Evolutionary conservation across 2,888 invertebrate species (phyloP).

Genomic region (Hipparchia sbordonii): DNA sequence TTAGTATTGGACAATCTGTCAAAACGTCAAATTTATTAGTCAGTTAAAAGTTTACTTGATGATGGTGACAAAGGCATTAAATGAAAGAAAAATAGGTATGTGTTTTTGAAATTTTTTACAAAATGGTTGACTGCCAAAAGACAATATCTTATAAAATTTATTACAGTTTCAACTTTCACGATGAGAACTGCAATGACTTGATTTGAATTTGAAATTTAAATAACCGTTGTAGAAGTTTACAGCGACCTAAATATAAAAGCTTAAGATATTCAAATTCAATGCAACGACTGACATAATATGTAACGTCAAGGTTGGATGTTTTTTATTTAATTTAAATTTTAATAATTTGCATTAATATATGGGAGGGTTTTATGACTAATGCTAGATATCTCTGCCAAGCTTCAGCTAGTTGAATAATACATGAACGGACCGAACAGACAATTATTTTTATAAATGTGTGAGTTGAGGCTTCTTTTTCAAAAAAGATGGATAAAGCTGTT

Average conservation of each 20-base stretch:
- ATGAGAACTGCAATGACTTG: background rate
- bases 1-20: too few relatives aligned
- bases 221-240: background rate
- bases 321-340: background rate
- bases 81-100: too few relatives aligned
- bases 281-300: slow-evolving; percentile 57
- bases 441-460: too few relatives aligned
- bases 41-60: too few relatives aligned
- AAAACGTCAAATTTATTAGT: too few relatives aligned
- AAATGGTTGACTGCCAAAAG: too few relatives aligned
- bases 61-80: too few relatives aligned
- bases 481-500: too few relatives aligned
- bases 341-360: background rate
- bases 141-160: background rate
- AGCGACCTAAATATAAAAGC: slow-evolving; percentile 9
- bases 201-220: background rate
- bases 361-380: background rate
- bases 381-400: background rate
- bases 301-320: slow-evolving; percentile 54
- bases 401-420: too few relatives aligned
- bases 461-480: too few relatives aligned
- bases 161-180: background rate
- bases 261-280: slow-evolving; percentile 23
- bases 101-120: too few relatives aligned
- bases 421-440: too few relatives aligned